A percentile compares a stretch with the other conserved stretches of the same genome.
phyloP scores from a whole-genome alignment of 2,888 invertebrate species.

The Apodemia duryi region DNA sequence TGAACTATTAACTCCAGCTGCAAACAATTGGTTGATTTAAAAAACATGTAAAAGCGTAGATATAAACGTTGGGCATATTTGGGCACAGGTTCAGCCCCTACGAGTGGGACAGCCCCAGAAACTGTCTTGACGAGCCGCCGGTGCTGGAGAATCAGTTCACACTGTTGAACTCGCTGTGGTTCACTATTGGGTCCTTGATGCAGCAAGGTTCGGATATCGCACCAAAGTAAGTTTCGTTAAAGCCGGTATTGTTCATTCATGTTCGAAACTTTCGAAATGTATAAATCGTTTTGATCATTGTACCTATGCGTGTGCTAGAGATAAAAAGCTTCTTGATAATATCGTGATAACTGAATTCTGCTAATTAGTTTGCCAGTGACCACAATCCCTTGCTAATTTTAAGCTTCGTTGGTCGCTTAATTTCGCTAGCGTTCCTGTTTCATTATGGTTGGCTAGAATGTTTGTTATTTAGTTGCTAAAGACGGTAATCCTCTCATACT shows the following conservation, averaged over 20 bases:
- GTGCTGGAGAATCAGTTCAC: conserved; percentile 94
- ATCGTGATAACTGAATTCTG: conserved; percentile 29
- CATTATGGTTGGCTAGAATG: conserved; percentile 53
- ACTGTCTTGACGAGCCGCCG: conserved; percentile 90
- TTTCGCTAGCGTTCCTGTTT: conserved; percentile 43
- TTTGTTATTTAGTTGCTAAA: conserved; percentile 60
- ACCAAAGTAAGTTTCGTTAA: conserved; percentile 85
- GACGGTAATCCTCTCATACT: conserved; percentile 42
- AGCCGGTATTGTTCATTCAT: conserved; percentile 23
- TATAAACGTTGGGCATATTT: conserved; percentile 49
- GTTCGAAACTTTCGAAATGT: not conserved
- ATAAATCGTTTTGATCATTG: conserved; percentile 5
- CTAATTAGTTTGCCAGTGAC: conserved; percentile 74
- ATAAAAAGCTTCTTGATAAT: conserved; percentile 53
- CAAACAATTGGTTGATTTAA: conserved; percentile 16
- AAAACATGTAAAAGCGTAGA: conserved; percentile 8
- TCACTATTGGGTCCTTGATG: conserved; percentile 95
- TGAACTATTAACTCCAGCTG: conserved; percentile 2
- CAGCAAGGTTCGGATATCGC: conserved; percentile 96
- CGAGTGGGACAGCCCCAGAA: conserved; percentile 95
- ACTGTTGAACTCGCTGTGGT: conserved; percentile 95
- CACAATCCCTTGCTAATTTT: conserved; percentile 60
- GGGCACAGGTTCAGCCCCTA: conserved; percentile 91
- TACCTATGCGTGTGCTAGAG: conserved; percentile 44
- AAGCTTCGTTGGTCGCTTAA: conserved; percentile 63